Percentiles rank a stretch among this genome's conserved stretches.
These are phyloP conservation scores for Zosterops lateralis DNA, from an alignment of 2,113 vertebrate species.

Conservation along the genomic window DNA sequence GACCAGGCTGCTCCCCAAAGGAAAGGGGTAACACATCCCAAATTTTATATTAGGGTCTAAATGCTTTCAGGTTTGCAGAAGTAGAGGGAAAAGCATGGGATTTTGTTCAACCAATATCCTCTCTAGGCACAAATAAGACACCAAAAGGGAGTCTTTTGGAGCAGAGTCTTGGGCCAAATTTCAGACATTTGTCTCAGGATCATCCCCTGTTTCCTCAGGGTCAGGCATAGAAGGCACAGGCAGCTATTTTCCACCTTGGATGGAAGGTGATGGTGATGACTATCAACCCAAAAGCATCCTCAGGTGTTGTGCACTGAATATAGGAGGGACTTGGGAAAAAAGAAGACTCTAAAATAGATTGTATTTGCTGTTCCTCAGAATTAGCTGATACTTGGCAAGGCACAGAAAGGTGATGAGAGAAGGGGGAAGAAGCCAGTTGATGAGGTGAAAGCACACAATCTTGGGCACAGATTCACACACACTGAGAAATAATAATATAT, in stretches of 20 bases:
- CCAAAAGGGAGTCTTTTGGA: not conserved
- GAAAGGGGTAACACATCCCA: not conserved
- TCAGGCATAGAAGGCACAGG: not conserved
- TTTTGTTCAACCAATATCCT: not conserved
- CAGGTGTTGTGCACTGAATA: not conserved
- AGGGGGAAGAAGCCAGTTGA: not conserved
- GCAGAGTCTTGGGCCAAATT: not conserved
- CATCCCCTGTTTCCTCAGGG: not conserved
- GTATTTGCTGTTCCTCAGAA: not conserved
- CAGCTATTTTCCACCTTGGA: not conserved
- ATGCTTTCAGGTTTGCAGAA: not conserved
- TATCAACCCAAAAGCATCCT: not conserved
- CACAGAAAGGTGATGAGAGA: not conserved
- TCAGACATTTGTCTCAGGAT: not conserved
- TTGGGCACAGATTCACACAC: not conserved
- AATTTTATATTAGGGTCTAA: not conserved
- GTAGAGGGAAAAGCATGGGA: fast-evolving
- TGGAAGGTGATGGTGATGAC: not conserved
- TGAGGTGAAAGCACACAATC: not conserved
- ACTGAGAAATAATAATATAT: not conserved
- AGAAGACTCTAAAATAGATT: not conserved
- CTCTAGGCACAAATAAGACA: not conserved
- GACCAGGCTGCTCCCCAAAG: not conserved
- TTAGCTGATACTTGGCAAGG: not conserved
- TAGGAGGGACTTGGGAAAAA: not conserved